Evolutionary conservation across 2,888 invertebrate genomes (phyloP).

Genomic region (Muscina levida): DNA sequence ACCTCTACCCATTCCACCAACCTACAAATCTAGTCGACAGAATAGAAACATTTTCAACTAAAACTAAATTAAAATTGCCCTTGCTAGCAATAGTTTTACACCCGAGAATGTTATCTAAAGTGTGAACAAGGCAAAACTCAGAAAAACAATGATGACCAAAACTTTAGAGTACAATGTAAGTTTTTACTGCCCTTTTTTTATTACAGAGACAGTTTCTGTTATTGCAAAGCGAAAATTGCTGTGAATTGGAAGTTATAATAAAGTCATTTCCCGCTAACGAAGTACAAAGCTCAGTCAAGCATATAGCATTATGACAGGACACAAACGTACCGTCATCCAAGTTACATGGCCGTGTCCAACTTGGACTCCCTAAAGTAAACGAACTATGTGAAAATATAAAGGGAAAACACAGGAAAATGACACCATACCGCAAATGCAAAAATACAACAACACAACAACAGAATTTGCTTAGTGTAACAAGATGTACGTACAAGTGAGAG

Average conservation of each 20-base stretch:
- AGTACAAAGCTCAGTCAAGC: constrained; percentile 58
- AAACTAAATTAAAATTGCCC: constrained; percentile 48
- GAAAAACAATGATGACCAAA: too few relatives aligned
- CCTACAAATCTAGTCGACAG: too few relatives aligned
- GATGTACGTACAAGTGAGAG: too few relatives aligned
- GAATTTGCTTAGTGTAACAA: too few relatives aligned
- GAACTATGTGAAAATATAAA: constrained; percentile 19
- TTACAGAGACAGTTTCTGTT: too few relatives aligned
- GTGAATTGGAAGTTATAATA: constrained; percentile 56
- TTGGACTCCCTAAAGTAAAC: constrained; percentile 24
- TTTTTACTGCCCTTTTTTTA: too few relatives aligned
- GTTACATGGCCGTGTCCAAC: too few relatives aligned
- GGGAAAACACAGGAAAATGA: constrained; percentile 31
- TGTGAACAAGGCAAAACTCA: too few relatives aligned
- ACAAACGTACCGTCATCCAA: not conserved
- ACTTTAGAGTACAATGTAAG: too few relatives aligned
- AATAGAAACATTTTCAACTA: too few relatives aligned
- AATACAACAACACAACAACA: constrained; percentile 1
- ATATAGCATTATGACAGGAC: constrained; percentile 49
- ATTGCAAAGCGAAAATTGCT: constrained; percentile 21
- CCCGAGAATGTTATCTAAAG: too few relatives aligned
- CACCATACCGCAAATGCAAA: constrained; percentile 37
- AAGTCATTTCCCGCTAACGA: constrained; percentile 62
- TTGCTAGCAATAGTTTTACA: constrained; percentile 50
- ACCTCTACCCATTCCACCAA: constrained; percentile 2